phyloP scores from a whole-genome alignment of 2,888 invertebrate species.

The Marronus borbonicus region DNA sequence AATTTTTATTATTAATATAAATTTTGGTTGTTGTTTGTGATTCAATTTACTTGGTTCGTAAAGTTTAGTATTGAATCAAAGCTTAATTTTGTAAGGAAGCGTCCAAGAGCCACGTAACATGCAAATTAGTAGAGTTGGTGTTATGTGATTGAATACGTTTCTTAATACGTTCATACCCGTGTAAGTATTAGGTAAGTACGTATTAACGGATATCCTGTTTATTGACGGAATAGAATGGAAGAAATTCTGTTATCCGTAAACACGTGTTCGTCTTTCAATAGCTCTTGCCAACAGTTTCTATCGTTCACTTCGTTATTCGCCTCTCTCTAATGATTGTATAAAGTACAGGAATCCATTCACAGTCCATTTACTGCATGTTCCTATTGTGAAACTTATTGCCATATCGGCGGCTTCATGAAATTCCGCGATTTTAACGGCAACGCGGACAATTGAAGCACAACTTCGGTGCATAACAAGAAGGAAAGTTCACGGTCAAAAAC shows the following conservation, averaged over 20 bases:
- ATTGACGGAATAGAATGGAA: constrained; percentile 13
- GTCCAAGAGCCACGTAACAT: too few relatives aligned
- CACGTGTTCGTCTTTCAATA: not conserved
- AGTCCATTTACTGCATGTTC: constrained; percentile 10
- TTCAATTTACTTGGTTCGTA: too few relatives aligned
- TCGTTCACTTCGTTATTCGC: not conserved
- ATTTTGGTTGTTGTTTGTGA: too few relatives aligned
- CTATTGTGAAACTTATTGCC: constrained; percentile 9
- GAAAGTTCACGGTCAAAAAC: constrained; percentile 48
- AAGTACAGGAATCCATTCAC: constrained; percentile 29
- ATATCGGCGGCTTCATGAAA: constrained; percentile 7
- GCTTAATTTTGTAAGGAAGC: too few relatives aligned
- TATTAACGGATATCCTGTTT: constrained; percentile 16
- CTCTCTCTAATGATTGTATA: constrained; percentile 11
- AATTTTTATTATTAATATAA: too few relatives aligned
- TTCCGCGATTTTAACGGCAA: constrained; percentile 20
- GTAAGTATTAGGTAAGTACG: not conserved
- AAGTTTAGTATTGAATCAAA: too few relatives aligned
- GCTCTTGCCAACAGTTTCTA: not conserved
- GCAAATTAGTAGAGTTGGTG: not conserved
- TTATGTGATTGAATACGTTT: not conserved
- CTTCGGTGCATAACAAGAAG: constrained; percentile 24
- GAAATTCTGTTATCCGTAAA: not conserved
- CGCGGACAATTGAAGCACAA: not conserved
- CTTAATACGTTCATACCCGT: not conserved